Evolutionary conservation across 2,113 vertebrate genomes (phyloP), one percentile per base, ranked within the genome.

Genomic region (Ptilonorhynchus violaceus): DNA sequence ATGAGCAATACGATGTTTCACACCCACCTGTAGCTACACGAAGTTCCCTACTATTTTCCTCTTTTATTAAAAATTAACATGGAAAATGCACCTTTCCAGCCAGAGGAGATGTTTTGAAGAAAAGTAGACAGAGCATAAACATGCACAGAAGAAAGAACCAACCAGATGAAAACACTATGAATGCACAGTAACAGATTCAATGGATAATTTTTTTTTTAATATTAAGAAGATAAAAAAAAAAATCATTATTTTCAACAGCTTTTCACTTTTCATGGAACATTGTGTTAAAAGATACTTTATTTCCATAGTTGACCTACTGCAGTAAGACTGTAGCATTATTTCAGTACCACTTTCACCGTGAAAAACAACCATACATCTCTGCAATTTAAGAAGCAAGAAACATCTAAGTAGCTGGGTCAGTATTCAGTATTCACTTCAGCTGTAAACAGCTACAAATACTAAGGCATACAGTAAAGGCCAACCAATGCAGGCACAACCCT

Each of bases 51-150:
- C 15, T 7, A 72, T 90, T 89, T 92, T 92, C 75, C n/a, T 91
- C 35, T 55, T 90, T 92, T 78, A 53, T 68, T 93, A 69, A 67
- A 79, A 83, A 33, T 63, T 74, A 93, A 87, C 25, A 69, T 72
- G 66, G 68, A 67, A 95, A 95, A 94, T 77, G 69, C 66, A 90
- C 77, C 69, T 94, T 79, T 75, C 73, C 77, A 95, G 80, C 17
- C 76, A 91, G 55, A 91, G 47, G 24, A 27, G 60, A 77, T 30
- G 28, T 87, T 94, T 88, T 74, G 72, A 86, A 91, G 88, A 79
- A 85, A 92, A 95, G 59, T 7, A 60, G 95, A 68, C 66, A 92
- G 30, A 84, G 66, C 79, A 93, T 92, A 91, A 92, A 74, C 69
- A 87, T 77, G 94, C 74, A 55, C 42, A 80, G 62, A 80, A 88